These are phyloP conservation scores for Bostrychus sinensis DNA, from an alignment of 2,113 vertebrate species.

Conservation along the genomic window DNA sequence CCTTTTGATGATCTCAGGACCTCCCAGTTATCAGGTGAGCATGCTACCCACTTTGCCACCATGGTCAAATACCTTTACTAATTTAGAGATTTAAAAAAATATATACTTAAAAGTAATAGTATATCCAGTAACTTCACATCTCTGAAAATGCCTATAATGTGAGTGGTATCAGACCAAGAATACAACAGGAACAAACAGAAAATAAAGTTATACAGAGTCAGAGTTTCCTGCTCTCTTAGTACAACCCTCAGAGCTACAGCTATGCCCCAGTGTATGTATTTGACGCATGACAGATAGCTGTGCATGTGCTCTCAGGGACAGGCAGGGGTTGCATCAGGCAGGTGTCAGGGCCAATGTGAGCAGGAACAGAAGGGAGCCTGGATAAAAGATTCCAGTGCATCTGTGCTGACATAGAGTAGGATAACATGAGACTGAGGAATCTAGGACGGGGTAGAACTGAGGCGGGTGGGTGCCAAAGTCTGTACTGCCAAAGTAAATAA, in stretches of 20 bases:
- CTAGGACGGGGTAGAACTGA: conserved; percentile 50
- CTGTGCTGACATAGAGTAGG: conserved; percentile 50
- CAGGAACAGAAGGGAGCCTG: conserved; percentile 52
- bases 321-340: conserved; percentile 49
- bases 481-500: not conserved
- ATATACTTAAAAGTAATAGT: too few relatives aligned
- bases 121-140: too few relatives aligned
- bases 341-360: conserved; percentile 43
- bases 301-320: conserved; percentile 33
- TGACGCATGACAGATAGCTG: conserved; percentile 53
- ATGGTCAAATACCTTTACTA: too few relatives aligned
- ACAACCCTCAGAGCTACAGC: not conserved
- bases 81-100: too few relatives aligned
- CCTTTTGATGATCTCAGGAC: too few relatives aligned
- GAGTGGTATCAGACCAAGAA: too few relatives aligned
- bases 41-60: too few relatives aligned
- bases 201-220: too few relatives aligned
- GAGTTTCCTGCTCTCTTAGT: not conserved
- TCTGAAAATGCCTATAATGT: too few relatives aligned
- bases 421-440: conserved; percentile 55
- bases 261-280: conserved; percentile 28
- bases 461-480: not conserved
- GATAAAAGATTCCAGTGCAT: conserved; percentile 54
- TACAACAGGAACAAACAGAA: too few relatives aligned
- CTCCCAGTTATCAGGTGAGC: too few relatives aligned